A percentile compares a stretch with the other conserved stretches of the same genome.
phyloP scores from a whole-genome alignment of 1,140 invertebrate species.

The Neuroterus valhalla region DNA sequence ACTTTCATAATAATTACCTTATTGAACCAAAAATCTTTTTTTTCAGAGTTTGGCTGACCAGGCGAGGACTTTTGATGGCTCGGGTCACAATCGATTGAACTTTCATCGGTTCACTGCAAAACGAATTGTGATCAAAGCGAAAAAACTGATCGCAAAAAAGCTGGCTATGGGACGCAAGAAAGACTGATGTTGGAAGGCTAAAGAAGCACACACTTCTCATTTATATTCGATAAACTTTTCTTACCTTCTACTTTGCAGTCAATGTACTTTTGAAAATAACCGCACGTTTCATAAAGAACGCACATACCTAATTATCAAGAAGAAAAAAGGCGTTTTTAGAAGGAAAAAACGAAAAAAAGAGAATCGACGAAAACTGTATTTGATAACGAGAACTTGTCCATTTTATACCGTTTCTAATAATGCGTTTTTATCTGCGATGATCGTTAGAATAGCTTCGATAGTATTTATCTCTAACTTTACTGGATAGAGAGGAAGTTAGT shows the following conservation, averaged over 20 bases:
- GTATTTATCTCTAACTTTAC: conserved; percentile 63
- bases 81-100: conserved; percentile 79
- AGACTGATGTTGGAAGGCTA: conserved; percentile 69
- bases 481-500: conserved; percentile 14
- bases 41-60: conserved; percentile 81
- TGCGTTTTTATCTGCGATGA: conserved; percentile 70
- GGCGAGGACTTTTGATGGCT: conserved; percentile 79
- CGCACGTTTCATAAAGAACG: conserved; percentile 42
- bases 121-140: conserved; percentile 32
- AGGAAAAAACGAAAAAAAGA: conserved; percentile 40
- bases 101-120: conserved; percentile 39
- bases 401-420: conserved; percentile 73
- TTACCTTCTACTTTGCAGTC: conserved; percentile 46
- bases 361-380: conserved; percentile 14
- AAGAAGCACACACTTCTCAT: conserved; percentile 48
- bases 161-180: conserved; percentile 55
- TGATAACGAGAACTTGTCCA: conserved; percentile 61
- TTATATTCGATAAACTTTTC: conserved; percentile 42
- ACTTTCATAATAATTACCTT: too few relatives aligned
- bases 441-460: conserved; percentile 67
- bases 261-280: conserved; percentile 56
- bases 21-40: conserved; percentile 1
- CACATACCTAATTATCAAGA: conserved; percentile 49
- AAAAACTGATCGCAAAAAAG: conserved; percentile 37
- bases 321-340: conserved; percentile 38